phyloP scores from a whole-genome alignment of 1,140 invertebrate genomes.

The Fopius arisanus region DNA sequence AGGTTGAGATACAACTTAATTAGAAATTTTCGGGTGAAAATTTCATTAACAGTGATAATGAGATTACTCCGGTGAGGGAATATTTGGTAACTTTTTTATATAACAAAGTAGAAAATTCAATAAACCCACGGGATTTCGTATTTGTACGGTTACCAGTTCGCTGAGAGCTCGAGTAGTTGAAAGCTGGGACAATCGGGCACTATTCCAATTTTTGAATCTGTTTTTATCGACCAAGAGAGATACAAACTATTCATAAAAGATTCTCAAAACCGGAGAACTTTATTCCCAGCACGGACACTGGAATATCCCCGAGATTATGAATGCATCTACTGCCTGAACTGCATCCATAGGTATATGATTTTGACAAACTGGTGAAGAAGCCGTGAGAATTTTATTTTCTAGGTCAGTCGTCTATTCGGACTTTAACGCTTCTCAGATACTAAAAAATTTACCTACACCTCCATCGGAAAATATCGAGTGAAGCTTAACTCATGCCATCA shows the following conservation, averaged over 20 bases:
- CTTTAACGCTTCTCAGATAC: neutral
- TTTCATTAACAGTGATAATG: neutral
- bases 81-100: neutral
- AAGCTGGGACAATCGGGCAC: slow-evolving; percentile 14
- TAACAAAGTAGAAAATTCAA: neutral
- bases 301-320: slow-evolving; percentile 24
- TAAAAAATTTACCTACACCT: neutral
- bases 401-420: slow-evolving; percentile 14
- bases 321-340: slow-evolving; percentile 12
- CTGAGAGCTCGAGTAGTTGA: neutral
- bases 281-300: slow-evolving; percentile 10
- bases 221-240: slow-evolving; percentile 12
- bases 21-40: neutral
- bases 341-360: slow-evolving; percentile 17
- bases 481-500: neutral
- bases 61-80: neutral
- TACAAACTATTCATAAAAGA: slow-evolving; percentile 33
- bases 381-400: slow-evolving; percentile 20
- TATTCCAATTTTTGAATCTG: slow-evolving; percentile 20
- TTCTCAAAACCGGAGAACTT: slow-evolving; percentile 4
- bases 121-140: neutral
- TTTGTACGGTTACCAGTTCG: neutral
- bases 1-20: neutral
- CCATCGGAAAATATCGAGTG: neutral
- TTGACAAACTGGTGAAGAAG: slow-evolving; percentile 3